Conservation (phyloP, 1,140 invertebrate species). For the Lasaia peninsularis region DNA sequence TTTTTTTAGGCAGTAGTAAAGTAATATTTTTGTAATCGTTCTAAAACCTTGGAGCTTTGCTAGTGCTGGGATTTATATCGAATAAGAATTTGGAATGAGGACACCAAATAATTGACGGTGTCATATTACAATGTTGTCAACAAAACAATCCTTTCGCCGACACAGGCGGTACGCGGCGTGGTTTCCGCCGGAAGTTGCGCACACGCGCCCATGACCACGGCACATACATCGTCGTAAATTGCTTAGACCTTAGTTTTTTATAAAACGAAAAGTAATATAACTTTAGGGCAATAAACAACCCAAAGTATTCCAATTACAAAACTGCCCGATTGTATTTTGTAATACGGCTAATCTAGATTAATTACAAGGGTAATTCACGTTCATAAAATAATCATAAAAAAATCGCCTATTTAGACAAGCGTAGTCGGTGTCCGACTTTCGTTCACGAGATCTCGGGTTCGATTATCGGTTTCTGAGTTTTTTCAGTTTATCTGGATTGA, state of each 20-base stretch:
- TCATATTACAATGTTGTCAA: slow-evolving; percentile 35
- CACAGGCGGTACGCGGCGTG: slow-evolving; percentile 41
- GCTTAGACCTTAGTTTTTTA: neutral
- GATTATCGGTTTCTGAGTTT: too few species aligned
- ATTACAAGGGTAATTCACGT: too few species aligned
- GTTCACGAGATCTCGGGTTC: too few species aligned
- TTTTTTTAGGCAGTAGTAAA: too few species aligned
- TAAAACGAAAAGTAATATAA: neutral
- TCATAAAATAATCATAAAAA: too few species aligned
- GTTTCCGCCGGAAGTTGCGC: slow-evolving; percentile 70
- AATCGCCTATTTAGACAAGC: too few species aligned
- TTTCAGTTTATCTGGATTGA: too few species aligned
- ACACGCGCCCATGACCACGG: slow-evolving; percentile 64
- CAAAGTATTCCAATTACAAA: neutral
- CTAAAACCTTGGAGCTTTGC: too few species aligned
- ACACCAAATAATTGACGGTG: slow-evolving; percentile 11
- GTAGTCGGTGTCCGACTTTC: too few species aligned
- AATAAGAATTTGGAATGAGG: neutral
- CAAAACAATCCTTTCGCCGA: slow-evolving; percentile 35
- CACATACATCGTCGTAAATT: slow-evolving; percentile 21
- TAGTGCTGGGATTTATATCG: neutral
- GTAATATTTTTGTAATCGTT: too few species aligned
- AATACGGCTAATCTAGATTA: too few species aligned
- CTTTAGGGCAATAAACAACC: neutral
- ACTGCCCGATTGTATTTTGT: too few species aligned